Percentiles rank a stretch among this genome's conserved stretches.
Evolutionary conservation across 1,140 invertebrate genomes (phyloP).

Genomic region (Maniola jurtina): DNA sequence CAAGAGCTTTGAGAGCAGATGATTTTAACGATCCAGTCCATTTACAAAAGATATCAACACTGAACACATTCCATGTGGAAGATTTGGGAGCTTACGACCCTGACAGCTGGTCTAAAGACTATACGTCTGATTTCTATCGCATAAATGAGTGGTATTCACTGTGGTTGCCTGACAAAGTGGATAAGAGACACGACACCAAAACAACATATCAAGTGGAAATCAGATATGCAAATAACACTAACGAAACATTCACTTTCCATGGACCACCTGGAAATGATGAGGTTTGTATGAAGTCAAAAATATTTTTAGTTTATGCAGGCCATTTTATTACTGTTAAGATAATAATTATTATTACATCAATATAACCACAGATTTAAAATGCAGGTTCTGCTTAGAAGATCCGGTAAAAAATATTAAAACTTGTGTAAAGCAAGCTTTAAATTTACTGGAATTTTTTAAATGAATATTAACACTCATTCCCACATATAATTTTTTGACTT

Average conservation of each 20-base stretch:
- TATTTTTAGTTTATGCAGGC: not conserved
- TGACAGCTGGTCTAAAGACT: slow-evolving; percentile 89
- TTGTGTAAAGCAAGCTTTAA: no score
- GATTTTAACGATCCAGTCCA: slow-evolving; percentile 97
- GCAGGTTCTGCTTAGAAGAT: no score
- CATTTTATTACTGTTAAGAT: no score
- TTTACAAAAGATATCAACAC: slow-evolving; percentile 92
- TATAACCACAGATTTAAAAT: not conserved
- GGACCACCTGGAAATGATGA: slow-evolving; percentile 95
- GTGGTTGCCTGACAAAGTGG: slow-evolving; percentile 93
- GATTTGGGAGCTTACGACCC: slow-evolving; percentile 91
- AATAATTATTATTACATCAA: not conserved
- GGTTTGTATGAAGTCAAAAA: slow-evolving; percentile 48
- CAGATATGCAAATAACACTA: slow-evolving; percentile 96
- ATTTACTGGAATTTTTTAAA: no score
- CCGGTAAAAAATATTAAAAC: no score
- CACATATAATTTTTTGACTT: no score
- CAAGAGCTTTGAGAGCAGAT: slow-evolving; percentile 93
- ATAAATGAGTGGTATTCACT: slow-evolving; percentile 95
- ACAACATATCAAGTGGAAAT: slow-evolving; percentile 95
- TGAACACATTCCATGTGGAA: slow-evolving; percentile 91
- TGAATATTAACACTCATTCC: no score
- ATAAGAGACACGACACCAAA: slow-evolving; percentile 93
- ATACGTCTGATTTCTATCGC: slow-evolving; percentile 93
- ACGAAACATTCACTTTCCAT: slow-evolving; percentile 96